Evolutionary conservation across 2,888 invertebrate species (phyloP), one percentile per base, ranked within the genome.

Genomic region (Argynnis bischoffii): DNA sequence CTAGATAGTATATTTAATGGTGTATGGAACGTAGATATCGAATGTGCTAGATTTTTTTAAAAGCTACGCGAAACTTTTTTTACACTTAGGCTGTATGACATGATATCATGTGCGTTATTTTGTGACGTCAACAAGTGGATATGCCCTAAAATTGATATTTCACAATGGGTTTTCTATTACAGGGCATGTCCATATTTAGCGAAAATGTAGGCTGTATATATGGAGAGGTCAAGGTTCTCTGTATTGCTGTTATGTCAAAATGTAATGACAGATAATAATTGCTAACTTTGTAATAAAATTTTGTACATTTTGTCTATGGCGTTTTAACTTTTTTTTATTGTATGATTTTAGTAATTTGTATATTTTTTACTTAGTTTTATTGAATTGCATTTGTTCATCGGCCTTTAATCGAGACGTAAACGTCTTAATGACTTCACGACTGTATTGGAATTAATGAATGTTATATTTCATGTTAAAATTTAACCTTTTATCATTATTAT

Each of bases 261-360:
- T 59, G 11, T n/a, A 8, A 47, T 6, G 8, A 47, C 47, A 47
- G 47, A 46, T 46, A 21, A 57, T 57, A 21, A 41, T 31, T 46
- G 6, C 11, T 57, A 21, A 47, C 11, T 47, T 14, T 53, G 14
- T 47, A 47, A 11, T 26, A 3, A 46, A 57, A 16, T 56, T 8
- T 51, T 53, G 46, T 57, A 57, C 18, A 57, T 46, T 51, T 55
- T 57, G 47, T 57, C 47, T 57, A 47, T 57, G 57, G 21, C 46
- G 6, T 57, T 46, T 41, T 46, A 18, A 41, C 18, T 16, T 14
- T 56, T 51, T 31, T 51, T 31, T 21, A 21, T 51, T 21, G 21
- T 31, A 46, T 57, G 57, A 13, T 57, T 55, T 35, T 55, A 35
- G 35, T 41, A 41, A 11, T 31, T 16, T 35, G 15, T 57, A 47